A percentile compares a stretch with the other conserved stretches of the same genome.
phyloP scores from a whole-genome alignment of 2,888 invertebrate genomes.

The Nymphalis c-album region DNA sequence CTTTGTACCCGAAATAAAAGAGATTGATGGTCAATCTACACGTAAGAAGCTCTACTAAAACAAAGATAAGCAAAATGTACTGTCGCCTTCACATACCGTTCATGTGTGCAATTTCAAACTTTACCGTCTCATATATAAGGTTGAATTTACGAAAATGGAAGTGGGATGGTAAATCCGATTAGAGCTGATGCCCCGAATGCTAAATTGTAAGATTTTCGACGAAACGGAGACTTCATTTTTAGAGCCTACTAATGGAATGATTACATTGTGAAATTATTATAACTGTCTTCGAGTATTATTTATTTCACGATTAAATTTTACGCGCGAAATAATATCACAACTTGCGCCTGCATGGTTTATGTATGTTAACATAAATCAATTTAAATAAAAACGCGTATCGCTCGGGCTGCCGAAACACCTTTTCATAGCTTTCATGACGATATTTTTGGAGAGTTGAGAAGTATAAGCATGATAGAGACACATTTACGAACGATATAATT shows the following conservation, averaged over 20 bases:
- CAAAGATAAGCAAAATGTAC: slow-evolving; percentile 25
- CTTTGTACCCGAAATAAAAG: slow-evolving; percentile 13
- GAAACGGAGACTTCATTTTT: slow-evolving; percentile 20
- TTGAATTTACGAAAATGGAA: slow-evolving; percentile 7
- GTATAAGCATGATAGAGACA: too few relatives aligned
- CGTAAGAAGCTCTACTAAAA: slow-evolving; percentile 30
- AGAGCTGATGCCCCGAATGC: slow-evolving; percentile 22
- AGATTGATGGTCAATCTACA: slow-evolving; percentile 16
- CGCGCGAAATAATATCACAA: too few relatives aligned
- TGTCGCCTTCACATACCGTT: neutral
- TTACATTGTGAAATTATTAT: slow-evolving; percentile 6
- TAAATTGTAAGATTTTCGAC: slow-evolving; percentile 28
- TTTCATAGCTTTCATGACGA: too few relatives aligned
- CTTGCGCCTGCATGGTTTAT: too few relatives aligned
- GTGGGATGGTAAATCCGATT: slow-evolving; percentile 30
- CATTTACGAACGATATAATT: too few relatives aligned
- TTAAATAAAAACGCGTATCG: too few relatives aligned
- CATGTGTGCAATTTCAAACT: slow-evolving; percentile 4
- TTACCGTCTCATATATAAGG: slow-evolving; percentile 8
- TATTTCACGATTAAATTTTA: neutral
- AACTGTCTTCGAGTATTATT: neutral
- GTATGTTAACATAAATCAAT: too few relatives aligned
- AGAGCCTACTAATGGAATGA: slow-evolving; percentile 6
- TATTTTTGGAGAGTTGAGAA: too few relatives aligned
- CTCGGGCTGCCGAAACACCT: too few relatives aligned